Evolutionary conservation across 2,113 vertebrate genomes (phyloP).

Genomic region (Xenopus tropicalis): UCB_Xtro_10.0 CM004449.2:127735001-127735500

Average conservation of each 20-base stretch:
- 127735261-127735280: not conserved
- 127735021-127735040: conserved; percentile 61
- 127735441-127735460: too few relatives aligned
- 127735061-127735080: conserved; percentile 59
- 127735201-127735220: conserved; percentile 66
- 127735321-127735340: too few relatives aligned
- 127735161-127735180: conserved; percentile 54
- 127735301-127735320: too few relatives aligned
- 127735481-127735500: too few relatives aligned
- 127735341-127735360: too few relatives aligned
- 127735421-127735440: too few relatives aligned
- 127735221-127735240: conserved; percentile 56
- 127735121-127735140: conserved; percentile 68
- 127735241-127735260: not conserved
- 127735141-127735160: conserved; percentile 53
- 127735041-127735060: conserved; percentile 56
- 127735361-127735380: too few relatives aligned
- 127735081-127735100: conserved; percentile 57
- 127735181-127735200: conserved; percentile 64
- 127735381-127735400: too few relatives aligned
- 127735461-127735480: too few relatives aligned
- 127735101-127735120: conserved; percentile 59
- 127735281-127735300: too few relatives aligned
- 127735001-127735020: conserved; percentile 53
- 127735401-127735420: too few relatives aligned